These are phyloP conservation scores for Sebastes vulpes DNA, from an alignment of 2,797 vertebrate species.

Conservation along the genomic window DNA sequence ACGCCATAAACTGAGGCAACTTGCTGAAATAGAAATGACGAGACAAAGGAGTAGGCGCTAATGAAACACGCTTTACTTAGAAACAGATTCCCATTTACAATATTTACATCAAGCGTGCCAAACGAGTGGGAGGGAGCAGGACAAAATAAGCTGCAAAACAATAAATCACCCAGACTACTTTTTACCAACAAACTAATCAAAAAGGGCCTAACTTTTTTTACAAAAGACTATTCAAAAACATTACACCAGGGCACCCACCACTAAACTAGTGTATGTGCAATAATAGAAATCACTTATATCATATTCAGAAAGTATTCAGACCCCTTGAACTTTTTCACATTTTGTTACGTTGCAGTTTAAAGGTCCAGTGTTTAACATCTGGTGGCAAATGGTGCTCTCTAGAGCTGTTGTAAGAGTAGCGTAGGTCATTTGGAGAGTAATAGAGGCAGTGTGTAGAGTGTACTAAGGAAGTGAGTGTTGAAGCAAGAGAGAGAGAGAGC, in stretches of 20 bases:
- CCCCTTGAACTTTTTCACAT: background rate
- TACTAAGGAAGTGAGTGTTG: too few relatives aligned
- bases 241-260: background rate
- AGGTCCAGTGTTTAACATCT: too few relatives aligned
- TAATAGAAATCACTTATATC: background rate
- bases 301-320: background rate
- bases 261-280: background rate
- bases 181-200: background rate
- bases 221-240: background rate
- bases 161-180: background rate
- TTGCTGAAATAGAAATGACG: background rate
- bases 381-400: too few relatives aligned
- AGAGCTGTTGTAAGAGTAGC: too few relatives aligned
- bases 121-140: background rate
- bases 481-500: too few relatives aligned
- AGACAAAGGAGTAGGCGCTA: background rate
- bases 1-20: background rate
- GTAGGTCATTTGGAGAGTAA: too few relatives aligned
- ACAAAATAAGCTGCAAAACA: background rate
- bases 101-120: conserved; percentile 19
- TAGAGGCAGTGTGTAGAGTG: too few relatives aligned
- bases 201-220: background rate
- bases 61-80: conserved; percentile 25
- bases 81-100: conserved; percentile 13
- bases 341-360: background rate